Base-by-base conservation (phyloP, 2,888 invertebrate genomes). In the Brachypalpus laphriformis region DNA sequence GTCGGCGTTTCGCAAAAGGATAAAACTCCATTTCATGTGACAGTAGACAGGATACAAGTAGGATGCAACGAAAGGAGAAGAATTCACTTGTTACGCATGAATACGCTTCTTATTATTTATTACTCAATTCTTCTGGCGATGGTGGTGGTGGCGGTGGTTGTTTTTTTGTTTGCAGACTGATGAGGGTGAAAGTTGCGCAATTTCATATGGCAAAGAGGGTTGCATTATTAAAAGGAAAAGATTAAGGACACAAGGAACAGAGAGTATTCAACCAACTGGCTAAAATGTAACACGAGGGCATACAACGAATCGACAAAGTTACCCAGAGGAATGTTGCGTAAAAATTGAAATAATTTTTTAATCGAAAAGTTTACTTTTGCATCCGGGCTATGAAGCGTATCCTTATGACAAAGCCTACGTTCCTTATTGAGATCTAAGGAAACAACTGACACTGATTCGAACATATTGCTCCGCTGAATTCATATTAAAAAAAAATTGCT, bases 71-170 rank as follows among this genome's bases (percentile, higher is more conserved):
- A 34, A 5, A 61, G 34, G 40, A 45, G 28, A 68, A 72, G 22
- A 74, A 81, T 81, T 85, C 85, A 85, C 85, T 85, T 85, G 81
- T 76, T 81, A 81, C 85, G 81, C 85, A 85, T 85, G 85, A 81
- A 81, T 85, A 81, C 81, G 70, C 37, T 76, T 51, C 65, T 85
- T 81, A 85, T 85, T 85, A 85, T 81, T 85, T 81, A 85, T 81
- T 76, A 59, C 81, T 71, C 70, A 76, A 75, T 80, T 57, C 74
- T 25, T n/a, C 5, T n/a, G 51, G 31, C 40, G 14, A 49, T 9
- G 49, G 31, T 18, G 54, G 56, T 47, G 14, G 16, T 34, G 34
- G 40, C 14, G 16, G 16, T 61, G 34, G 7, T 34, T 22, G 11
- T 63, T 54, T 9, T 56, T 56, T 37, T 45, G 22, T 57, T 16